phyloP scores from a whole-genome alignment of 2,797 vertebrate species.

The Philypnodon macrostomus region DNA sequence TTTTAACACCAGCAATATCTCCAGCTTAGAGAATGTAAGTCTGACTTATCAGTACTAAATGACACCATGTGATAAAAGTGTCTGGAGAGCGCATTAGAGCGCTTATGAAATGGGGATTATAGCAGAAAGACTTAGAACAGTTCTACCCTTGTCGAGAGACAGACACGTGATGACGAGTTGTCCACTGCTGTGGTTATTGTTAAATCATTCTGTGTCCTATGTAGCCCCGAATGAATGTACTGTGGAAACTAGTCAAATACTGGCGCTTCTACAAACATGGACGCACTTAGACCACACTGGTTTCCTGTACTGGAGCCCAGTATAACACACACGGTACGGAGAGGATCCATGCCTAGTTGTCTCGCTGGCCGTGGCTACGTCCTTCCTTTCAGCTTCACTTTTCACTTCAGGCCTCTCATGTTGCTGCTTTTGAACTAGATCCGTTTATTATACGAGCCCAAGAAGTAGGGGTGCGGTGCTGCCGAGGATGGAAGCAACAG shows the following conservation, averaged over 20 bases:
- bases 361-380: conserved; percentile 34
- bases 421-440: conserved; percentile 8
- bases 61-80: conserved; percentile 40
- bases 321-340: conserved; percentile 2
- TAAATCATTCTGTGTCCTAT: conserved; percentile 1
- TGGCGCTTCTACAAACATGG: neutral
- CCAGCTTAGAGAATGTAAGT: conserved; percentile 16
- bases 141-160: conserved; percentile 36
- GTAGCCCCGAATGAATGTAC: conserved; percentile 5
- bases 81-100: conserved; percentile 48
- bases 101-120: conserved; percentile 59
- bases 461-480: conserved; percentile 51
- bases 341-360: conserved; percentile 10
- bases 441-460: neutral
- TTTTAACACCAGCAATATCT: conserved; percentile 20
- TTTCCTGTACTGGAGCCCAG: neutral
- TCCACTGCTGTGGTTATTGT: conserved; percentile 10
- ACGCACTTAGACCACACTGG: too few relatives aligned
- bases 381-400: conserved; percentile 56
- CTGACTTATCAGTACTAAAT: conserved; percentile 34
- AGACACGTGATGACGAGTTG: conserved; percentile 25
- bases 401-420: conserved; percentile 30
- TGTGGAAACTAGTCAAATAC: conserved; percentile 19
- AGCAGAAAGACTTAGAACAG: conserved; percentile 31
- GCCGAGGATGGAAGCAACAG: conserved; percentile 65